Conservation (phyloP, 2,888 invertebrate genomes). For the Hirtodrosophila confusa region DNA sequence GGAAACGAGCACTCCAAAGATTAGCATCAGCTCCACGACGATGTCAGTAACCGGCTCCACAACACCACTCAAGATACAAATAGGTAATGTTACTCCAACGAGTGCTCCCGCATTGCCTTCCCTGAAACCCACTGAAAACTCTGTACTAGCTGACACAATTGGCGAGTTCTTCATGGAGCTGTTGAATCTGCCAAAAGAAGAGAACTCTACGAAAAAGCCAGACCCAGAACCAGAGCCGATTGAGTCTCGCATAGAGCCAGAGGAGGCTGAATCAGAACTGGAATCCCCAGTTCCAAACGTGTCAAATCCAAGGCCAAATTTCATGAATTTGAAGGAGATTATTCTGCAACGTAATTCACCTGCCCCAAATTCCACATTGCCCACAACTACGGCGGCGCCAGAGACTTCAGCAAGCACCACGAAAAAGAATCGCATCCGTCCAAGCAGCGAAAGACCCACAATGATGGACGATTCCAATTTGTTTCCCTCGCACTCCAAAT, state of each 20-base stretch:
- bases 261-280: constrained; percentile 63
- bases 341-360: constrained; percentile 76
- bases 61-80: constrained; percentile 17
- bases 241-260: constrained; percentile 90
- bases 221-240: constrained; percentile 44
- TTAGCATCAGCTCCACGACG: constrained; percentile 3
- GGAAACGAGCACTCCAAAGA: constrained; percentile 42
- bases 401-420: constrained; percentile 51
- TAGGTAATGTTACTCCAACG: constrained; percentile 24
- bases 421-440: constrained; percentile 70
- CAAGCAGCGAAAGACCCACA: constrained; percentile 65
- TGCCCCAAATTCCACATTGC: constrained; percentile 6
- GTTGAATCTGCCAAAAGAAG: constrained; percentile 80
- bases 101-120: constrained; percentile 6
- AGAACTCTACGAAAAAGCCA: constrained; percentile 31
- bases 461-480: constrained; percentile 82
- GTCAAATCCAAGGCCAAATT: constrained; percentile 73
- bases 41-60: constrained; percentile 5
- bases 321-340: constrained; percentile 84
- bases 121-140: constrained; percentile 57
- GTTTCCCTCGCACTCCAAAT: constrained; percentile 84
- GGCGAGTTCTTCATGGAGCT: constrained; percentile 83
- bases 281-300: constrained; percentile 5
- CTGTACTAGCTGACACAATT: constrained; percentile 80
- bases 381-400: constrained; percentile 23